A percentile compares a stretch with the other conserved stretches of the same genome.
Conservation (phyloP, 2,888 invertebrate genomes). For the Drosophila recens region DNA sequence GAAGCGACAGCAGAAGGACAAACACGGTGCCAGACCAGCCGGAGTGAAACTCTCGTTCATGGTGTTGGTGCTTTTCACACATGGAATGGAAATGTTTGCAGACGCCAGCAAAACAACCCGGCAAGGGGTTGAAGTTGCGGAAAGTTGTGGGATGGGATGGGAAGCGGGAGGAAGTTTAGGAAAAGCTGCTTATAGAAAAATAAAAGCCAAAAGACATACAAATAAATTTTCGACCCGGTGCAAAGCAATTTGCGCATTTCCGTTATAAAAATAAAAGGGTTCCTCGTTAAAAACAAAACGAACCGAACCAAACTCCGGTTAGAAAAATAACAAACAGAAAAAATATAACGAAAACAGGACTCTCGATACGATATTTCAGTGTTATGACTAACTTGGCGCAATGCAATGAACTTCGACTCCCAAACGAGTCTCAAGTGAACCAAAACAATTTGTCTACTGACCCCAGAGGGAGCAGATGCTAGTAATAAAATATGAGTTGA, state of each 20-base stretch:
- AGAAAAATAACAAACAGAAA: conserved; percentile 2
- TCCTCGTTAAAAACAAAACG: conserved; percentile 77
- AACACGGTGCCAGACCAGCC: conserved; percentile 33
- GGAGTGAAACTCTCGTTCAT: conserved; percentile 33
- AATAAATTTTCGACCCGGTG: conserved; percentile 77
- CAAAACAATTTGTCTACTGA: conserved; percentile 9
- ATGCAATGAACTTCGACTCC: conserved; percentile 57
- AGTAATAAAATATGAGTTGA: conserved; percentile 8
- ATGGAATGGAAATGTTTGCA: conserved; percentile 80
- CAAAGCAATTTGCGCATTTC: conserved; percentile 80
- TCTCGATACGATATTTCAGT: conserved; percentile 58
- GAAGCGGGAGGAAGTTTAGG: conserved; percentile 35
- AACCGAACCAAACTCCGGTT: conserved; percentile 39
- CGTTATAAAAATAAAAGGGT: conserved; percentile 78
- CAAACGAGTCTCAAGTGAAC: conserved; percentile 8
- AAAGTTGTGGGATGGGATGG: background rate
- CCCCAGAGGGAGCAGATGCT: background rate
- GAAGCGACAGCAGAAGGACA: conserved; percentile 44
- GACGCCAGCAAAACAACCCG: conserved; percentile 75
- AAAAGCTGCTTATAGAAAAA: conserved; percentile 78
- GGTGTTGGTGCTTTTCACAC: conserved; percentile 68
- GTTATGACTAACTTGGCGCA: conserved; percentile 67
- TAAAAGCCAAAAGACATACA: conserved; percentile 67
- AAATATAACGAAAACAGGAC: conserved; percentile 33
- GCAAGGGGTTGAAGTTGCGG: conserved; percentile 22